Percentiles rank a stretch among this genome's conserved stretches.
phyloP scores from a whole-genome alignment of 2,113 vertebrate species.

The Nesogale talazaci region DNA sequence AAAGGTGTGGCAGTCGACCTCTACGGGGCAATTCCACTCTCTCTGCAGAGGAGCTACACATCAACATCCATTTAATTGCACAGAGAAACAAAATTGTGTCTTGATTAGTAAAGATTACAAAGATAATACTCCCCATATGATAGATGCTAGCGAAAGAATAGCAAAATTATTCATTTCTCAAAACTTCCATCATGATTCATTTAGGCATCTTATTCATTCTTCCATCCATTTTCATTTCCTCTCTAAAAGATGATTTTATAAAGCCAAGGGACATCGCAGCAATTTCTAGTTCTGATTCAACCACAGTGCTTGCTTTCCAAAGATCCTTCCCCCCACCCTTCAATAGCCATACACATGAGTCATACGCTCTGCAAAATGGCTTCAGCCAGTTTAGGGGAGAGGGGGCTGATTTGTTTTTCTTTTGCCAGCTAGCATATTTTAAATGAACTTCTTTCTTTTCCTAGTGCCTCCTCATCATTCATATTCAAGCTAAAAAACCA shows the following conservation, averaged over 20 bases:
- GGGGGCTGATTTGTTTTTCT: neutral
- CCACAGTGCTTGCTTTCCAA: neutral
- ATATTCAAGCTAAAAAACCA: slow-evolving; percentile 19
- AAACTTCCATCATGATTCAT: too few relatives aligned
- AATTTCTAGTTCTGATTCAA: neutral
- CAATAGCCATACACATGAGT: neutral
- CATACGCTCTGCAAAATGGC: neutral
- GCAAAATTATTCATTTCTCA: too few relatives aligned
- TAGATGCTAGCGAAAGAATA: too few relatives aligned
- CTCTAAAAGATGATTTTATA: neutral
- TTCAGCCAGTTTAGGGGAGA: neutral
- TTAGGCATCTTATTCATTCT: neutral
- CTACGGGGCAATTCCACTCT: too few relatives aligned
- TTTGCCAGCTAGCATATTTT: neutral
- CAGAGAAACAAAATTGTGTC: too few relatives aligned
- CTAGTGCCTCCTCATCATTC: neutral
- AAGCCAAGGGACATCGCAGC: neutral
- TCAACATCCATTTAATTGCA: too few relatives aligned
- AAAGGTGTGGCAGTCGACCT: too few relatives aligned
- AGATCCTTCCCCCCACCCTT: neutral
- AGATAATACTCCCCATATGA: too few relatives aligned
- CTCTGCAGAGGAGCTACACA: too few relatives aligned
- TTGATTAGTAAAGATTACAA: too few relatives aligned
- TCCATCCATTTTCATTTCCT: neutral
- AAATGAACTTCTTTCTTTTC: neutral